Base-by-base conservation (phyloP, 2,888 invertebrate genomes). In the Mythimna albipuncta region DNA sequence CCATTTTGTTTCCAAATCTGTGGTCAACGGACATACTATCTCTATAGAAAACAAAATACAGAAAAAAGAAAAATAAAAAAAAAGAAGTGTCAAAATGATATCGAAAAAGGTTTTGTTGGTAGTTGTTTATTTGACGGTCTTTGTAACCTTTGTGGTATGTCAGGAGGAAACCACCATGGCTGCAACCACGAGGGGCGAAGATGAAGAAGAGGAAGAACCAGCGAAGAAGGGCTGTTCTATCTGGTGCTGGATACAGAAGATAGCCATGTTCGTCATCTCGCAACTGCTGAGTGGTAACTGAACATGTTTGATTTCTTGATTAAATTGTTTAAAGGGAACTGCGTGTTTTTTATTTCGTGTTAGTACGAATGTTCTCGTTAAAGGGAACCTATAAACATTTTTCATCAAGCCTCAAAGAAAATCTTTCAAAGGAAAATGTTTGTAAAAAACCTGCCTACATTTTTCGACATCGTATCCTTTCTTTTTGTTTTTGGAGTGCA, bases 161-260 rank as follows among this genome's bases (percentile, higher is more conserved):
- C 93, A 96, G 87, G 95, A 95, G 57, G 93, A 91, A 58, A 89
- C 90, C 0, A 90, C 93, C 0, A 92, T 93, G n/a, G 85, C 92
- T 2, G 84, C 92, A 0, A 91, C 94, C 0, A 93, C 92, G 0
- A 90, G 86, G 5, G 82, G 81, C 0, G 91, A 89, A 2, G 94
- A 94, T 19, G 96, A 95, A 85, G 95, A 95, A 57, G 96, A 95
- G 73, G 95, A 93, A 32, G 93, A 91, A 63, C 91, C 93, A 0
- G 89, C 87, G 71, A 95, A 94, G 88, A 92, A 91, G 57, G 86
- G 93, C 38, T 96, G 96, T 74, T 95, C 96, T 16, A 96, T 96
- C 55, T 96, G 96, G 96, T 96, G 96, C 81, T 96, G 96, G 96
- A 95, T 96, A 62, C 96, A 96, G 89, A 96, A 96, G 89, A 96